Evolutionary conservation across 2,797 vertebrate species (phyloP), one percentile per base, ranked within the genome.

Genomic region (Neosalanx taihuensis): DNA sequence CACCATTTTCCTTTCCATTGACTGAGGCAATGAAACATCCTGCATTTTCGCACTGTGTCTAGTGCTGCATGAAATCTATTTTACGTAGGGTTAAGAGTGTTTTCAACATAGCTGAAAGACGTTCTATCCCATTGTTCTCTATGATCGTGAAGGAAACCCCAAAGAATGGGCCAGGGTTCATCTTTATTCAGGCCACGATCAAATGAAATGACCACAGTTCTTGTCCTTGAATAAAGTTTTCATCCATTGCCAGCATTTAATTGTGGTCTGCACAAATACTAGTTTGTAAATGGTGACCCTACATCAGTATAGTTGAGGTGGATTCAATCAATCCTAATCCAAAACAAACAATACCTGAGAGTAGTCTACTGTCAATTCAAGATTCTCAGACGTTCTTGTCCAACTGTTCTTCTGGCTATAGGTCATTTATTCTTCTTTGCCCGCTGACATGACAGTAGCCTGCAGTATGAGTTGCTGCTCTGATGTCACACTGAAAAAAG

Each of bases 1-100:
- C 30, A 57, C 65, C 37, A 71, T 76, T 57, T 68, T 30, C 53
- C 58, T 56, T 57, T 35, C 63, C 51, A 20, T 23, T 53, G 51
- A 53, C 7, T 17, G 1, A n/a, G 15, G 51, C 17, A 13, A 53
- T n/a, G 18, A 53, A 53, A 53, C 51, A 53, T 17, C 18, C 51
- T 53, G 51, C 51, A 18, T 41, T 35, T 35, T 35, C 7, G 35
- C 35, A 35, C 35, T 6, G 7, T 35, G 6, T 41, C 37, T 41
- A 7, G 37, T 10, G 2, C 37, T 10, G 37, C 37, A 41, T 9
- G 10, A 41, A 12, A 41, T 12, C 37, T 41, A 41, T 41, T 41
- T 41, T 10, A 41, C 37, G 7, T 12, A 41, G 37, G 37, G 37
- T 41, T 41, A 41, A 10, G 37, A 10, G 37, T 41, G 9, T 10